These are phyloP conservation scores for Tachypleus tridentatus DNA, from an alignment of 1,140 invertebrate genomes.

Conservation along the genomic window DNA sequence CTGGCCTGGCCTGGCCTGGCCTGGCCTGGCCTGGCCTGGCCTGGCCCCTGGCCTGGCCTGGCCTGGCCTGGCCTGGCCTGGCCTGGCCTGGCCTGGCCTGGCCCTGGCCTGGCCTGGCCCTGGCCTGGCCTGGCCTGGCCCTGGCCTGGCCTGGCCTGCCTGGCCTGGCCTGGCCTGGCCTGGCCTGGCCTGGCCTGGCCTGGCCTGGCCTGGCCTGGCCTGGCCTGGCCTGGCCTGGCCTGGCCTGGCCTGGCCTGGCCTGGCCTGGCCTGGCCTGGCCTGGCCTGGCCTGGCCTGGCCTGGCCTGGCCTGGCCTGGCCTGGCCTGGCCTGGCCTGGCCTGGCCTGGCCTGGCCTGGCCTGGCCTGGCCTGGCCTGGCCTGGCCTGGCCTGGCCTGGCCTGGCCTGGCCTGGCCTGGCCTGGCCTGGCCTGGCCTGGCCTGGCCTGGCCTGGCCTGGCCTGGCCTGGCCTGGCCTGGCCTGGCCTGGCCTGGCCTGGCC, in stretches of 20 bases:
- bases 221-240: constrained; percentile 26
- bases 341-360: constrained; percentile 18
- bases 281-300: constrained; percentile 25
- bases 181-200: constrained; percentile 24
- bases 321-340: constrained; percentile 19
- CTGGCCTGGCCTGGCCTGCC: too few species aligned
- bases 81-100: constrained; percentile 23
- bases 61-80: constrained; percentile 24
- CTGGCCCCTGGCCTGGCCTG: too few species aligned
- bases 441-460: constrained; percentile 21
- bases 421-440: constrained; percentile 18
- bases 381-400: constrained; percentile 21
- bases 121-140: constrained; percentile 22
- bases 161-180: constrained; percentile 24
- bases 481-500: constrained; percentile 22
- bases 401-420: constrained; percentile 18
- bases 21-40: constrained; percentile 24
- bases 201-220: constrained; percentile 26
- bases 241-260: constrained; percentile 25
- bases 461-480: constrained; percentile 25
- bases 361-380: constrained; percentile 25
- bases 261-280: constrained; percentile 22
- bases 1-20: constrained; percentile 22
- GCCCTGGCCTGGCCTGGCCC: too few species aligned
- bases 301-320: constrained; percentile 19